Conservation (phyloP, 92 coral and sea anemone genomes). For the Chrysogorgia sp. region DNA sequence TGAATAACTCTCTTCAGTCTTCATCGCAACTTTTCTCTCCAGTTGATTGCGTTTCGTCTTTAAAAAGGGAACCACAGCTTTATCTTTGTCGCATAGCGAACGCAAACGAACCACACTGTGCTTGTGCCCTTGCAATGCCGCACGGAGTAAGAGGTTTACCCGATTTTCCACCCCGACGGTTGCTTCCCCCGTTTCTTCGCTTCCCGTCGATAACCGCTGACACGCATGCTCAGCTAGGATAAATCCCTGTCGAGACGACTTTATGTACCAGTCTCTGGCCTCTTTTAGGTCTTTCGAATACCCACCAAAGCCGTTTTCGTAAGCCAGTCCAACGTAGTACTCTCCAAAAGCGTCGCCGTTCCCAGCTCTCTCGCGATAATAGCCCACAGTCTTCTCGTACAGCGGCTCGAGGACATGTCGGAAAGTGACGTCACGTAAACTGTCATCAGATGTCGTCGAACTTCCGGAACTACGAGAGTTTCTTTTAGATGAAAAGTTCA, state of each 20-base stretch:
- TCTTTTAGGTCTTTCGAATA: conserved; percentile 7
- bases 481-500: conserved; percentile 36
- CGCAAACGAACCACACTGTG: conserved; percentile 27
- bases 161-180: conserved; percentile 35
- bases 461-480: conserved; percentile 21
- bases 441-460: conserved; percentile 31
- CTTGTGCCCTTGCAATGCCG: conserved; percentile 36
- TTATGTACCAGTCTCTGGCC: conserved; percentile 21
- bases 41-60: conserved; percentile 35
- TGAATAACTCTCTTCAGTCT: conserved; percentile 38
- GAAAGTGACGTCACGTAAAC: conserved; percentile 40
- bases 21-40: conserved; percentile 30
- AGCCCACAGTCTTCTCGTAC: conserved; percentile 44
- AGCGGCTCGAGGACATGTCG: conserved; percentile 38
- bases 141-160: conserved; percentile 29
- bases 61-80: conserved; percentile 9
- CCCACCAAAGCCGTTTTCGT: conserved; percentile 31
- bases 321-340: conserved; percentile 32
- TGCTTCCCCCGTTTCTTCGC: no score
- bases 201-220: conserved; percentile 14
- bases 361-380: conserved; percentile 17
- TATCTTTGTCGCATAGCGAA: conserved; percentile 27
- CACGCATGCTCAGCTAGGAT: conserved; percentile 36
- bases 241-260: conserved; percentile 24
- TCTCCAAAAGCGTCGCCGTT: conserved; percentile 34